Conservation (phyloP, 2,113 vertebrate species). For the Sinocyclocheilus anophthalmus region DNA sequence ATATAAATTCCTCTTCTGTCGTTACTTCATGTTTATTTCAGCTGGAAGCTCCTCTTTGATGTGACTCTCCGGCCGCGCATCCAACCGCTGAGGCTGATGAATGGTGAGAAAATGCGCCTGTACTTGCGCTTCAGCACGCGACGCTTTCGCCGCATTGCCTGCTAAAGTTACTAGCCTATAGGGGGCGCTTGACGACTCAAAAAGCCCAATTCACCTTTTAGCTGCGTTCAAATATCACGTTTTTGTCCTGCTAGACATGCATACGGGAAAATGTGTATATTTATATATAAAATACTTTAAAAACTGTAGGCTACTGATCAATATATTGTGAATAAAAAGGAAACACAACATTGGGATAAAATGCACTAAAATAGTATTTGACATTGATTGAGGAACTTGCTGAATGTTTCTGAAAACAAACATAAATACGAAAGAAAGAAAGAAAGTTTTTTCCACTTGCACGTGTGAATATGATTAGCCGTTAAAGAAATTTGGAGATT, state of each 20-base stretch:
- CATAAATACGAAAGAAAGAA: neutral
- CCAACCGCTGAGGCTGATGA: constrained; percentile 22
- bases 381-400: no score
- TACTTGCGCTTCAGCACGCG: constrained; percentile 13
- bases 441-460: no score
- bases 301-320: neutral
- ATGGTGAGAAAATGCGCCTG: constrained; percentile 26
- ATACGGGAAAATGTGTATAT: neutral
- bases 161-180: neutral
- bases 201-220: neutral
- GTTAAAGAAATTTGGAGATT: no score
- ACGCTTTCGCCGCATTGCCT: neutral
- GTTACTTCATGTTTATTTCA: neutral
- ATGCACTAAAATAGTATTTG: neutral
- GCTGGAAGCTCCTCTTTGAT: neutral
- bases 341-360: neutral
- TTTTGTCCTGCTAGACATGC: neutral
- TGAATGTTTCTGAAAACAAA: neutral
- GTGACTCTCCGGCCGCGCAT: constrained; percentile 4
- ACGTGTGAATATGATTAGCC: no score
- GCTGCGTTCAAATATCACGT: neutral
- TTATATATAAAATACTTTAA: neutral
- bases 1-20: neutral
- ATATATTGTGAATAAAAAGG: neutral
- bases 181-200: neutral